phyloP scores from a whole-genome alignment of 2,113 vertebrate genomes.

The Channa maculata region DNA sequence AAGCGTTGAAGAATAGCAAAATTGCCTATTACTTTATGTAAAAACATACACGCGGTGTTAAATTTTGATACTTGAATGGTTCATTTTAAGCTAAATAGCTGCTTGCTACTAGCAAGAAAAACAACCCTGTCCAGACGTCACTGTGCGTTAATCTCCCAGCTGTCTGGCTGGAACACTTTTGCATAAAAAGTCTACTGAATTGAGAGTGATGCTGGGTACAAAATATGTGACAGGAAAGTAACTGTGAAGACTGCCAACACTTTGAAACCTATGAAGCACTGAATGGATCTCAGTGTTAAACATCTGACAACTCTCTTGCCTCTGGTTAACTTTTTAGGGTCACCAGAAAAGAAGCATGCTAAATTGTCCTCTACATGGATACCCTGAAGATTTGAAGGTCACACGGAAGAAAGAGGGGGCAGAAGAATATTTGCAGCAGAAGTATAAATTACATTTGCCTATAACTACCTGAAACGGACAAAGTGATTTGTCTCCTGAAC shows the following conservation, averaged over 20 bases:
- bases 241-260: constrained; percentile 18
- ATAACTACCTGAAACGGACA: too few species aligned
- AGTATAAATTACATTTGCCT: too few species aligned
- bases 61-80: constrained; percentile 11
- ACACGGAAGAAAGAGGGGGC: too few species aligned
- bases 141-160: constrained; percentile 24
- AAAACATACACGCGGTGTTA: constrained; percentile 10
- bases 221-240: constrained; percentile 8
- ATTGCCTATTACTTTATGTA: background rate
- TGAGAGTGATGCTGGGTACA: constrained; percentile 3
- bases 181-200: constrained; percentile 30
- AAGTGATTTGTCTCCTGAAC: too few species aligned
- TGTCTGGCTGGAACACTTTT: constrained; percentile 31
- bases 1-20: background rate
- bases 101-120: constrained; percentile 11
- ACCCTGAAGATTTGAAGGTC: background rate
- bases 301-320: too few species aligned
- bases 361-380: background rate
- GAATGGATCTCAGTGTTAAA: background rate
- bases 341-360: background rate
- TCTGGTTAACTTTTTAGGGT: background rate
- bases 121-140: constrained; percentile 33
- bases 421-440: too few species aligned
- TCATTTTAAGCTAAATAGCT: constrained; percentile 22
- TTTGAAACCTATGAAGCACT: constrained; percentile 24